These are phyloP conservation scores for Harpalus rubripes DNA, from an alignment of 2,888 invertebrate genomes.

Conservation along the genomic window DNA sequence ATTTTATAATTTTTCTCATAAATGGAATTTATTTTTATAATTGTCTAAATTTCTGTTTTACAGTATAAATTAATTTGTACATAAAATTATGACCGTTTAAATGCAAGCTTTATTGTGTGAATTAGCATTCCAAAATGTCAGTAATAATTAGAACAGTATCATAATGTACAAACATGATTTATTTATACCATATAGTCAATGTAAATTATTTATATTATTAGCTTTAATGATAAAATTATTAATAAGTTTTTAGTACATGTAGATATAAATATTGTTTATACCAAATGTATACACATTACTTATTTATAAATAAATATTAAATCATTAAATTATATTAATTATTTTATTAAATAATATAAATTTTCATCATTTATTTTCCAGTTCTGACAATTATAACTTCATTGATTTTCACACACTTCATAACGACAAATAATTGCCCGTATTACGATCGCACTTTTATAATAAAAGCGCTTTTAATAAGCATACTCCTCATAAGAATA, in stretches of 20 bases:
- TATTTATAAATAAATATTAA: slow-evolving; percentile 39
- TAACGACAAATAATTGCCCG: no score
- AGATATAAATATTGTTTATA: slow-evolving; percentile 58
- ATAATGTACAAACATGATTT: slow-evolving; percentile 49
- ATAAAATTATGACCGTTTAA: no score
- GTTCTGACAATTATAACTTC: no score
- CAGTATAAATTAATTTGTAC: no score
- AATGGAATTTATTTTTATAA: no score
- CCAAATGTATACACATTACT: slow-evolving; percentile 60
- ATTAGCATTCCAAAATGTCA: slow-evolving; percentile 60
- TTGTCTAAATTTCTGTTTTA: no score
- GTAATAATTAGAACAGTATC: slow-evolving; percentile 14
- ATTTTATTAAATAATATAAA: neutral
- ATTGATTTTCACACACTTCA: no score
- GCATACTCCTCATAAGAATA: no score
- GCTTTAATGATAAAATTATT: slow-evolving; percentile 52
- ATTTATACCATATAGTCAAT: slow-evolving; percentile 58
- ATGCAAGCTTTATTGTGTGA: neutral
- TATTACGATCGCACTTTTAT: no score
- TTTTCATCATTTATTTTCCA: no score
- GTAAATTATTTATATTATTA: slow-evolving; percentile 65
- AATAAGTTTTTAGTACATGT: slow-evolving; percentile 48
- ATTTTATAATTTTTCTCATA: no score
- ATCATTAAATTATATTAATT: neutral
- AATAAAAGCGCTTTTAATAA: no score